Evolutionary conservation across 2,888 invertebrate species (phyloP).

Genomic region (Phengaris alcon): DNA sequence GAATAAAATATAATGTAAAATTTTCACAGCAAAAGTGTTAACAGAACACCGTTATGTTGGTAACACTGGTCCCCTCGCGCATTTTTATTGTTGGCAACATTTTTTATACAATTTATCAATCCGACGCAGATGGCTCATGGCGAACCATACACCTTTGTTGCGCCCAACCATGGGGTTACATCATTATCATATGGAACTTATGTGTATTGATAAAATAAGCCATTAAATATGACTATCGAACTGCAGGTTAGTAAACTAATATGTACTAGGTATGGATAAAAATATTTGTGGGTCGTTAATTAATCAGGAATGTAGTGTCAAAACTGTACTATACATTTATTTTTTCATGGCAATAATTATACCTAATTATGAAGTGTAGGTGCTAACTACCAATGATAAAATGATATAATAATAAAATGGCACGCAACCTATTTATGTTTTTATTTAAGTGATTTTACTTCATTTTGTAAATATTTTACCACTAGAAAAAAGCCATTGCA

Average conservation of each 20-base stretch:
- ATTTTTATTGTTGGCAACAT: slow-evolving; percentile 51
- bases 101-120: slow-evolving; percentile 77
- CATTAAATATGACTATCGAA: neutral
- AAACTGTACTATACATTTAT: neutral
- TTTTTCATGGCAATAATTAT: neutral
- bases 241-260: neutral
- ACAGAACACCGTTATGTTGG: slow-evolving; percentile 31
- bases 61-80: slow-evolving; percentile 37
- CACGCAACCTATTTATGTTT: neutral
- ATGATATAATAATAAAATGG: neutral
- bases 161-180: slow-evolving; percentile 70
- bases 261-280: neutral
- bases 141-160: slow-evolving; percentile 69
- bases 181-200: slow-evolving; percentile 61
- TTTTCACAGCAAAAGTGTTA: slow-evolving; percentile 24
- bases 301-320: neutral
- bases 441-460: neutral
- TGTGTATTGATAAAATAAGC: slow-evolving; percentile 31
- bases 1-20: neutral
- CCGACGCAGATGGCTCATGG: slow-evolving; percentile 62
- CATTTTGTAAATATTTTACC: neutral
- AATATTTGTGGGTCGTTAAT: neutral
- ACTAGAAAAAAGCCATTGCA: neutral
- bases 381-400: neutral
- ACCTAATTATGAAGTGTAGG: neutral